Conservation (phyloP, 1,140 invertebrate genomes). For the Dendroctonus valens region DNA sequence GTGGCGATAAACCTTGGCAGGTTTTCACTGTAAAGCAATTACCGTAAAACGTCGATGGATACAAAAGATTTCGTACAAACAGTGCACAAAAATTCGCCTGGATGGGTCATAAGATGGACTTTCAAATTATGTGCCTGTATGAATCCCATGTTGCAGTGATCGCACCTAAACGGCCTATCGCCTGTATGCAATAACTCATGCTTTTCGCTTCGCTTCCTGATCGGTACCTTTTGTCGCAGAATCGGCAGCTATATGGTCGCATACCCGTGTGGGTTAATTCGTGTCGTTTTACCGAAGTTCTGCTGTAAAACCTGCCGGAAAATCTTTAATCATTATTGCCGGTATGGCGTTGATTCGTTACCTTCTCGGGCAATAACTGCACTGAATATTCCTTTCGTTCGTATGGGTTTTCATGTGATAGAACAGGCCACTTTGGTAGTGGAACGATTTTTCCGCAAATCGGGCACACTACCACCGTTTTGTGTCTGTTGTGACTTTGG, state of each 20-base stretch:
- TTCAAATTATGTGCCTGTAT: conserved; percentile 40
- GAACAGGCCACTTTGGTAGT: conserved; percentile 32
- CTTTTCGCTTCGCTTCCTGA: conserved; percentile 46
- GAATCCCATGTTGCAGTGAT: conserved; percentile 69
- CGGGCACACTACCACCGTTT: conserved; percentile 30
- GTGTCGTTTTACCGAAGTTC: conserved; percentile 65
- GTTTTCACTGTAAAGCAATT: background rate
- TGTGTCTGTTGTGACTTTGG: conserved; percentile 28
- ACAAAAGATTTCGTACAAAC: conserved; percentile 39
- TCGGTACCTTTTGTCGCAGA: conserved; percentile 62
- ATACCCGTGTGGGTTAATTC: conserved; percentile 70
- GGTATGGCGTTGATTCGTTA: conserved; percentile 11
- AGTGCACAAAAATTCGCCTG: conserved; percentile 35
- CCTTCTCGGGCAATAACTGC: conserved; percentile 42
- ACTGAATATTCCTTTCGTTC: conserved; percentile 43
- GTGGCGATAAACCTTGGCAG: background rate
- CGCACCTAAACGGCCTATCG: conserved; percentile 71
- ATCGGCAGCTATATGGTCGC: conserved; percentile 73
- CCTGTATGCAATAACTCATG: conserved; percentile 64
- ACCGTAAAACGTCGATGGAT: conserved; percentile 33
- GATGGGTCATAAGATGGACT: conserved; percentile 40
- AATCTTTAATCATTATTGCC: background rate
- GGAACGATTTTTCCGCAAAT: conserved; percentile 39
- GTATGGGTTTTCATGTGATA: conserved; percentile 42
- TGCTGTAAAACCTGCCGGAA: conserved; percentile 19